These are phyloP conservation scores for Danaus plexippus DNA, from an alignment of 1,140 invertebrate genomes.

Conservation along the genomic window DNA sequence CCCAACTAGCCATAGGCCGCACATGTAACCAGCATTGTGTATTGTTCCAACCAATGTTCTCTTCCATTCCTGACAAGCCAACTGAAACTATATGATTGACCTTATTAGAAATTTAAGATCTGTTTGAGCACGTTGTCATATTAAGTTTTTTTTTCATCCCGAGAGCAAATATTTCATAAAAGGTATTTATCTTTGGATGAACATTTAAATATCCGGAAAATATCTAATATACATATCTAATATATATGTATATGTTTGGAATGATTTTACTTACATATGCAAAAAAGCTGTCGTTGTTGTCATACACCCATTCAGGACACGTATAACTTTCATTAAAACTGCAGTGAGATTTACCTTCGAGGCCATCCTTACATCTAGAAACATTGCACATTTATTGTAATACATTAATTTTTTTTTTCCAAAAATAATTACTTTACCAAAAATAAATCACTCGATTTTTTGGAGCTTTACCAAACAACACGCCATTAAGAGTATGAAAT, in stretches of 20 bases:
- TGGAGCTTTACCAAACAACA: too few species aligned
- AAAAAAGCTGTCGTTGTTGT: conserved; percentile 36
- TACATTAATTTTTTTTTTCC: too few species aligned
- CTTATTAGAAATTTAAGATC: not conserved
- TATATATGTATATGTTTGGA: not conserved
- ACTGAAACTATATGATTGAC: conserved; percentile 20
- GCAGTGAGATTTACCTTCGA: conserved; percentile 3
- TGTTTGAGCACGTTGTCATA: not conserved
- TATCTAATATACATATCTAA: too few species aligned
- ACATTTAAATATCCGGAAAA: not conserved
- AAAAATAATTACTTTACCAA: too few species aligned
- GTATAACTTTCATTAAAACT: conserved; percentile 7
- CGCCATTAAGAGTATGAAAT: too few species aligned
- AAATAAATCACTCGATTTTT: too few species aligned
- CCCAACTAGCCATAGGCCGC: conserved; percentile 44
- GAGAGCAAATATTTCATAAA: not conserved
- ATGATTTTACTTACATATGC: conserved; percentile 31
- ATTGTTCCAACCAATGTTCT: conserved; percentile 75
- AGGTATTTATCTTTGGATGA: not conserved
- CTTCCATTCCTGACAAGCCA: conserved; percentile 71
- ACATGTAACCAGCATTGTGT: conserved; percentile 63
- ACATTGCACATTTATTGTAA: too few species aligned
- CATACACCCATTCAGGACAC: conserved; percentile 40
- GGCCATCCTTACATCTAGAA: conserved; percentile 14
- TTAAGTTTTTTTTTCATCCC: not conserved